Conservation (phyloP, 2,888 invertebrate species). For the Acrobasis consociella region DNA sequence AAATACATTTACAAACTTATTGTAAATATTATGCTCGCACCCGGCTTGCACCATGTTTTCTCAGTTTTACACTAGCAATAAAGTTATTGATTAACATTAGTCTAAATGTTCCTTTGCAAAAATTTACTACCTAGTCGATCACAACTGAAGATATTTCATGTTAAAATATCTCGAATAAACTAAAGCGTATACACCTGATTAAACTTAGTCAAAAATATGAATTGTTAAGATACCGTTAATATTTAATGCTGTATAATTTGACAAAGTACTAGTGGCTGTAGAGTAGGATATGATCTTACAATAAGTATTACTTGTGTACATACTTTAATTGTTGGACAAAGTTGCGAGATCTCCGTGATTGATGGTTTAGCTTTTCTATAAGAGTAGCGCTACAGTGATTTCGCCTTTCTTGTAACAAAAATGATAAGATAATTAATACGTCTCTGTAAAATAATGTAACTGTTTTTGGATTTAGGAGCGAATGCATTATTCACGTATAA, state of each 20-base stretch:
- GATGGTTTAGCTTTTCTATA: not conserved
- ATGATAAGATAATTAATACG: slow-evolving; percentile 3
- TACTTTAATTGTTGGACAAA: slow-evolving; percentile 20
- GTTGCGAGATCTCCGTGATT: not conserved
- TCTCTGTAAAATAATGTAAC: slow-evolving; percentile 18
- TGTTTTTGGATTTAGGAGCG: slow-evolving; percentile 24
- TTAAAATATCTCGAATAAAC: slow-evolving; percentile 18
- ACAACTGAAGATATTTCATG: slow-evolving; percentile 6
- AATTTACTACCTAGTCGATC: not conserved
- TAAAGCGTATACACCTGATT: not conserved
- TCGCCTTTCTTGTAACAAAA: not conserved
- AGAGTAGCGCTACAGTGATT: slow-evolving; percentile 9
- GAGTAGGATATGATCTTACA: slow-evolving; percentile 35
- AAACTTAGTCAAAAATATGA: slow-evolving; percentile 4
- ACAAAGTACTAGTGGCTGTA: slow-evolving; percentile 24
- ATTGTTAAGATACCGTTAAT: slow-evolving; percentile 6
- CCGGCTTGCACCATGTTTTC: no score
- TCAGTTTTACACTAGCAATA: no score
- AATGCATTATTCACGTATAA: slow-evolving; percentile 45
- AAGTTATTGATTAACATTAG: not conserved
- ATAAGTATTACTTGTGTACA: slow-evolving; percentile 38
- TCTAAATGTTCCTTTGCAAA: not conserved
- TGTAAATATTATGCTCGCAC: no score
- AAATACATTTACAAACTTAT: no score
- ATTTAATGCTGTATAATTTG: slow-evolving; percentile 5